These are phyloP conservation scores for Oryzaephilus surinamensis DNA, from an alignment of 1,140 invertebrate species.

Conservation along the genomic window DNA sequence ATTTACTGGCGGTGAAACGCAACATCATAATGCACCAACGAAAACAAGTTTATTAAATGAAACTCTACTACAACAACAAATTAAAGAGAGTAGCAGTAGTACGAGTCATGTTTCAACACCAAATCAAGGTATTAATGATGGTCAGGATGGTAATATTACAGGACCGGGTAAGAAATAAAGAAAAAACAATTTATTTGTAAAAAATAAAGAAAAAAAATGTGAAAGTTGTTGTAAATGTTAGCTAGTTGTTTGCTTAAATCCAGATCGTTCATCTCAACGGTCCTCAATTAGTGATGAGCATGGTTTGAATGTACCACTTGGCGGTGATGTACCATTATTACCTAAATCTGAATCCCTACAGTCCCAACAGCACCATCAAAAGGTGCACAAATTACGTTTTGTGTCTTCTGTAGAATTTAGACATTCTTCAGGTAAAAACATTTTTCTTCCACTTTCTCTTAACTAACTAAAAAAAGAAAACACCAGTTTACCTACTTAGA, in stretches of 20 bases:
- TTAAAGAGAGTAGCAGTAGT: constrained; percentile 28
- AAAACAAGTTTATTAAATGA: constrained; percentile 2
- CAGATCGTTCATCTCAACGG: constrained; percentile 46
- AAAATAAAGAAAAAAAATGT: too few species aligned
- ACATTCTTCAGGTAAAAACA: constrained; percentile 53
- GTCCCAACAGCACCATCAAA: too few species aligned
- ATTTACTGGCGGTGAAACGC: constrained; percentile 52
- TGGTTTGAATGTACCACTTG: constrained; percentile 35
- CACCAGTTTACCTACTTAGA: not conserved
- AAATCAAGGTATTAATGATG: constrained; percentile 38
- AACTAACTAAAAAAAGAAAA: not conserved
- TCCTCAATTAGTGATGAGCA: constrained; percentile 47
- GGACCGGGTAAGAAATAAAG: constrained; percentile 23
- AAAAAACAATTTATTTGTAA: too few species aligned
- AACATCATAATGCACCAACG: constrained; percentile 28
- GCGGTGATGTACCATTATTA: too few species aligned
- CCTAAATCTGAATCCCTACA: constrained; percentile 44
- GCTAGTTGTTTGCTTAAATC: constrained; percentile 32
- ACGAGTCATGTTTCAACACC: constrained; percentile 41
- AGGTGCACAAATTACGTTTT: constrained; percentile 63
- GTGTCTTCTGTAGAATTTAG: constrained; percentile 64
- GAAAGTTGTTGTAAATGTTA: not conserved
- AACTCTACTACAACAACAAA: not conserved
- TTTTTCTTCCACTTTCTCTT: constrained; percentile 1
- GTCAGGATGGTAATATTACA: too few species aligned